phyloP scores from a whole-genome alignment of 2,797 vertebrate genomes.

The Fundulus diaphanus region DNA sequence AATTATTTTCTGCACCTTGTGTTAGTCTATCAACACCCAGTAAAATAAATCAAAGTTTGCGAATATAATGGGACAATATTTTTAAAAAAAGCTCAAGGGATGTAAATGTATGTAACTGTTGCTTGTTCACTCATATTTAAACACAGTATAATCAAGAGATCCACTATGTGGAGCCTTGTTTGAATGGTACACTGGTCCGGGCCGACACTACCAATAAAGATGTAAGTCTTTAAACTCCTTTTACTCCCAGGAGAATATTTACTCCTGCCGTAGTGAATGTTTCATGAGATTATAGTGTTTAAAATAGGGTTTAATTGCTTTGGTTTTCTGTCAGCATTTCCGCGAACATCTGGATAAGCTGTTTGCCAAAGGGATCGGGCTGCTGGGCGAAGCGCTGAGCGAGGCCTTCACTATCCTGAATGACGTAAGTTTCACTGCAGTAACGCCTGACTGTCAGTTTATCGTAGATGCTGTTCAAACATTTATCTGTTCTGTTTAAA shows the following conservation, averaged over 20 bases:
- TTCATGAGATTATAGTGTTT: neutral
- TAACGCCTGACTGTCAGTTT: conserved; percentile 15
- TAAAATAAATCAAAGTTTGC: neutral
- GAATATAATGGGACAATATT: neutral
- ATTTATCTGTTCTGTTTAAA: conserved; percentile 21
- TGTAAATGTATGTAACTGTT: neutral
- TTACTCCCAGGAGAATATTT: neutral
- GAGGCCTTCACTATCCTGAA: conserved; percentile 95
- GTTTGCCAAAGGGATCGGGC: conserved; percentile 96
- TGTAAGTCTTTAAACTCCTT: conserved; percentile 82
- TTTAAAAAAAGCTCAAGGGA: neutral
- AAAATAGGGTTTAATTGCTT: neutral
- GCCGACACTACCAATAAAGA: conserved; percentile 97
- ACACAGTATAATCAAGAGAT: conserved; percentile 95
- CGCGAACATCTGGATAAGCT: conserved; percentile 96
- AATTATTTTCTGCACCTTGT: neutral
- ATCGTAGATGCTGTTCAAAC: conserved; percentile 24
- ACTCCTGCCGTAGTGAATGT: neutral
- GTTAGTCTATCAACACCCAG: neutral
- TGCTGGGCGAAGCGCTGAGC: conserved; percentile 92
- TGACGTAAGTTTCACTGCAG: conserved; percentile 83
- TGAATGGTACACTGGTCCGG: conserved; percentile 95
- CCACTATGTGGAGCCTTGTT: conserved; percentile 95
- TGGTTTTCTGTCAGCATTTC: conserved; percentile 88
- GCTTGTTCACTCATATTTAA: conserved; percentile 19